Evolutionary conservation across 37 sponge, comb jelly and placozoan genomes (phyloP).

Genomic region (Aplysina aerophoba): DNA sequence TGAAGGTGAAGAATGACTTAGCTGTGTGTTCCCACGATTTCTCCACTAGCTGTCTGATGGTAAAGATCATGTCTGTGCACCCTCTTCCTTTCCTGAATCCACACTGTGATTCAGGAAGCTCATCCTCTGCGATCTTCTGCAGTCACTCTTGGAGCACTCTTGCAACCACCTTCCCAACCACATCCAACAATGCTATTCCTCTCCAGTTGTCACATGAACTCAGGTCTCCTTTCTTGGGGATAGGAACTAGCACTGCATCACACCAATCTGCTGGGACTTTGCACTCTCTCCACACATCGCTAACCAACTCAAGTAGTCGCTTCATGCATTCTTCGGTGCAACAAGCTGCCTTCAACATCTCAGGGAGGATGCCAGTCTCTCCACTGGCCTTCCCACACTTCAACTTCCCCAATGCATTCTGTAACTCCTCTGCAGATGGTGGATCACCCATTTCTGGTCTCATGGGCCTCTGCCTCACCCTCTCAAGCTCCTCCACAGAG

Average conservation of each 20-base stretch:
- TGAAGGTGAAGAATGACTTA: slow-evolving; percentile 5
- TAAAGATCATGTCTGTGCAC: slow-evolving; percentile 10
- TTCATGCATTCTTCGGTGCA: not conserved
- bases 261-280: slow-evolving; percentile 22
- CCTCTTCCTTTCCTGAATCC: slow-evolving; percentile 18
- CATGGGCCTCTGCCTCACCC: not conserved
- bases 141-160: slow-evolving; percentile 1
- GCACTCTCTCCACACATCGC: slow-evolving; percentile 22
- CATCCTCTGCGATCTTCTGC: slow-evolving; percentile 25
- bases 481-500: slow-evolving; percentile 5
- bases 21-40: slow-evolving; percentile 24
- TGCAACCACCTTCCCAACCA: slow-evolving; percentile 13
- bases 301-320: slow-evolving; percentile 5
- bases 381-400: slow-evolving; percentile 13
- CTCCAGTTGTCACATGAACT: slow-evolving; percentile 30
- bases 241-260: slow-evolving; percentile 10
- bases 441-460: not conserved
- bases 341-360: slow-evolving; percentile 6
- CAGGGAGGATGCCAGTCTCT: slow-evolving; percentile 13
- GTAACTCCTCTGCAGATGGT: slow-evolving; percentile 4
- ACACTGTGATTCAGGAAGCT: slow-evolving; percentile 23
- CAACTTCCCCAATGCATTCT: not conserved
- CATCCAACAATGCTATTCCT: slow-evolving; percentile 13
- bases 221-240: slow-evolving; percentile 27
- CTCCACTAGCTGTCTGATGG: slow-evolving; percentile 23